Conservation (phyloP, 2,797 vertebrate genomes). For the Hafferia zeledoni region DNA sequence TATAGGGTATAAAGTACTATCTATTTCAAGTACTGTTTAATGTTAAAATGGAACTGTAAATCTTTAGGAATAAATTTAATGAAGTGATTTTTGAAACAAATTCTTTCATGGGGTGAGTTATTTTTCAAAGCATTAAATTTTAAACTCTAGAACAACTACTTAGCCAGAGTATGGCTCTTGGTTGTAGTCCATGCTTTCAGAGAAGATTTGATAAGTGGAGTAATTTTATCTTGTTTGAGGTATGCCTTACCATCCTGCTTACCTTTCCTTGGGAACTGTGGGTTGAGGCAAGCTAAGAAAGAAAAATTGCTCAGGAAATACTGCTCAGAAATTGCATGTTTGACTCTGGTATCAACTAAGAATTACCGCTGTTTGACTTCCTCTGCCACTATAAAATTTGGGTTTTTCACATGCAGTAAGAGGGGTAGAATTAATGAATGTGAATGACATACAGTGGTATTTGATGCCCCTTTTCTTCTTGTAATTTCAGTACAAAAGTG, state of each 20-base stretch:
- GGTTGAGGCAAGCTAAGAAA: background rate
- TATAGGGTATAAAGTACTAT: background rate
- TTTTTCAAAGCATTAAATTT: background rate
- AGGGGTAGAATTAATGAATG: background rate
- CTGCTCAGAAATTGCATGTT: background rate
- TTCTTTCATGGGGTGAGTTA: background rate
- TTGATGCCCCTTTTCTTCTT: background rate
- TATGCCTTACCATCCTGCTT: background rate
- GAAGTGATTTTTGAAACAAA: background rate
- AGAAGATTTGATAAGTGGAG: background rate
- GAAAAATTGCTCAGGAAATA: background rate
- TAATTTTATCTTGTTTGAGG: background rate
- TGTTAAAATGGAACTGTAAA: background rate
- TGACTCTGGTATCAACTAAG: background rate
- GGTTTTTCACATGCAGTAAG: accelerated
- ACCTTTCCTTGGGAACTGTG: background rate
- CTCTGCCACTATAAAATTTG: background rate
- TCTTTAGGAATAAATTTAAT: background rate
- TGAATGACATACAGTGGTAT: background rate
- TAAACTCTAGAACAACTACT: background rate
- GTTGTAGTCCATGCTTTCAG: background rate
- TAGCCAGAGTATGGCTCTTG: background rate
- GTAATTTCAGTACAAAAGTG: background rate
- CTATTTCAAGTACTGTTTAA: background rate
- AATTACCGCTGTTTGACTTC: background rate